phyloP scores from a whole-genome alignment of 2,113 vertebrate species.

The Taxidea taxus region DNA sequence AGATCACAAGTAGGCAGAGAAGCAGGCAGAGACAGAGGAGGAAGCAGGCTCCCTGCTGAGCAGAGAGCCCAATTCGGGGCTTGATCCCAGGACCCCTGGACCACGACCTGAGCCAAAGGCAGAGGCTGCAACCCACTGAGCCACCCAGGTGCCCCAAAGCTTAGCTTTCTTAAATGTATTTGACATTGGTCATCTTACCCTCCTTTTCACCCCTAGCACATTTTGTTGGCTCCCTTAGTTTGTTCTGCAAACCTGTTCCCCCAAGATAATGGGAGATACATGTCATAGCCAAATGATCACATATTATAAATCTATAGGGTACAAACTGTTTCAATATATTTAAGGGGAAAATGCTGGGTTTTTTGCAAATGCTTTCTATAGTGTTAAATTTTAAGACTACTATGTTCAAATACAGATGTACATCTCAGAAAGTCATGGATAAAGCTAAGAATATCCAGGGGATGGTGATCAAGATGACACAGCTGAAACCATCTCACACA shows the following conservation, averaged over 20 bases:
- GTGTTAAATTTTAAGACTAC: background rate
- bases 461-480: background rate
- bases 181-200: background rate
- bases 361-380: background rate
- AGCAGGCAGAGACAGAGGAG: no score
- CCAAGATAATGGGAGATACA: background rate
- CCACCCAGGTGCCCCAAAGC: background rate
- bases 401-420: slow-evolving; percentile 1
- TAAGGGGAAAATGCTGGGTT: background rate
- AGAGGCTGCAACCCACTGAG: no score
- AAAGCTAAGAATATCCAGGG: background rate
- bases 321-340: background rate
- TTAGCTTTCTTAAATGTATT: background rate
- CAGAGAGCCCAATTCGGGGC: no score
- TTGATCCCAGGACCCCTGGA: no score
- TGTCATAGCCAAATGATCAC: background rate
- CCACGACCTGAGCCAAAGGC: no score
- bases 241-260: background rate
- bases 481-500: background rate
- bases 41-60: no score
- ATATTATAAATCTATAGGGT: background rate
- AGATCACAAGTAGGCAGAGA: no score
- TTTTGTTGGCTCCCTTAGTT: background rate
- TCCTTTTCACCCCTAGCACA: background rate
- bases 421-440: background rate